Evolutionary conservation across 2,113 vertebrate genomes (phyloP).

Genomic region (Varanus komodoensis): DNA sequence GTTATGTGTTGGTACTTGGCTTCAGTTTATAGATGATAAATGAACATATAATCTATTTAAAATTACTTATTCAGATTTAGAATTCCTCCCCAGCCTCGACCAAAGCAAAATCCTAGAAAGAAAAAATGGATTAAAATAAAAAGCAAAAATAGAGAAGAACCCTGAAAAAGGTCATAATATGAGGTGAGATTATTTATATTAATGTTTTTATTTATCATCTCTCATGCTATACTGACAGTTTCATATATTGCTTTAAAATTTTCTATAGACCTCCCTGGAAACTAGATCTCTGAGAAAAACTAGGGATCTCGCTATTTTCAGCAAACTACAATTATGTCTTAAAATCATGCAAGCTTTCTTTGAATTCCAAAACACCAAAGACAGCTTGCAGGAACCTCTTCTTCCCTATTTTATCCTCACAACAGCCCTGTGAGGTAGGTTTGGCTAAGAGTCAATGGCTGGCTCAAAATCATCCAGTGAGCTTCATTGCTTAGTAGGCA

Average conservation of each 20-base stretch:
- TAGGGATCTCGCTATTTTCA: background rate
- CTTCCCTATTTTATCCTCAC: too few species aligned
- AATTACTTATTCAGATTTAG: background rate
- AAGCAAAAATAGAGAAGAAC: background rate
- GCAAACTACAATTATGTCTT: background rate
- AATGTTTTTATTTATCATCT: background rate
- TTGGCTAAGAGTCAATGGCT: too few species aligned
- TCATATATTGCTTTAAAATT: background rate
- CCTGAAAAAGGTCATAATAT: background rate
- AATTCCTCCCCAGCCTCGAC: background rate
- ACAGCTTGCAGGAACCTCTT: too few species aligned
- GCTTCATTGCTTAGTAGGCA: too few species aligned
- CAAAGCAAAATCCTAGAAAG: background rate
- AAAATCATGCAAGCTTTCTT: too few species aligned
- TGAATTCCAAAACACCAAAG: too few species aligned
- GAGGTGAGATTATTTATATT: background rate
- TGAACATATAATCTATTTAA: constrained; percentile 36
- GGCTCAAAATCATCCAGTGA: too few species aligned
- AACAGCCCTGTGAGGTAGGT: too few species aligned
- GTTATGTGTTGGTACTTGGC: constrained; percentile 32
- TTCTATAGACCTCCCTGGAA: background rate
- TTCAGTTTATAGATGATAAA: constrained; percentile 25
- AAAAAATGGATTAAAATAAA: background rate
- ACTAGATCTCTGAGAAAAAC: background rate
- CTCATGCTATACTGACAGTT: background rate